These are phyloP conservation scores for Trichoplax adhaerens DNA, from an alignment of 37 sponge, comb jelly and placozoan species.

Conservation along the genomic window DNA sequence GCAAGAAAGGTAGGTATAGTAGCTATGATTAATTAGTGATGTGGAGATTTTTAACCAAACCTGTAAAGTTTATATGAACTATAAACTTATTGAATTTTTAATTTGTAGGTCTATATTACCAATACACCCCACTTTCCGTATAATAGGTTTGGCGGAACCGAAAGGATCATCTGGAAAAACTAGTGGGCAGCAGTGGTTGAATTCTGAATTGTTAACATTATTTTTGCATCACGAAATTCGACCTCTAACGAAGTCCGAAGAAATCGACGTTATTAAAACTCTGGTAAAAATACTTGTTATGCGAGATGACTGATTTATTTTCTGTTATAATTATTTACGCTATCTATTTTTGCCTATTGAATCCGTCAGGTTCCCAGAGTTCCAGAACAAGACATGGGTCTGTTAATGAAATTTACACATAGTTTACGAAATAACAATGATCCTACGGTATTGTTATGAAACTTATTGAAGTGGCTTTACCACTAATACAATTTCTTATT, in stretches of 20 bases:
- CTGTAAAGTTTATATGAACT: background rate
- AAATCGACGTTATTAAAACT: slow-evolving; percentile 17
- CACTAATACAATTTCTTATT: too few relatives aligned
- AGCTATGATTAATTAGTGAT: background rate
- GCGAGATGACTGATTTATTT: too few relatives aligned
- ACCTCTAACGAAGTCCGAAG: slow-evolving; percentile 18
- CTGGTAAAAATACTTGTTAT: slow-evolving; percentile 11
- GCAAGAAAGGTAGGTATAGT: slow-evolving; percentile 20
- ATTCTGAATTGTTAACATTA: slow-evolving; percentile 45
- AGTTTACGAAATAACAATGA: slow-evolving; percentile 15
- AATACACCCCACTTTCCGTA: slow-evolving; percentile 35
- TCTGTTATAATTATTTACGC: too few relatives aligned
- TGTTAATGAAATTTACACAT: slow-evolving; percentile 17
- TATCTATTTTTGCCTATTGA: slow-evolving; percentile 17
- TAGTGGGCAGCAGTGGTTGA: slow-evolving; percentile 17
- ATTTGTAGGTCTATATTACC: slow-evolving; percentile 16
- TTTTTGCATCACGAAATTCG: slow-evolving; percentile 35
- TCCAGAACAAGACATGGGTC: slow-evolving; percentile 12
- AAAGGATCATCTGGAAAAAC: background rate
- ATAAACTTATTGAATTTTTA: background rate
- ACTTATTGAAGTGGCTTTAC: too few relatives aligned
- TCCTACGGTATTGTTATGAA: slow-evolving; percentile 17
- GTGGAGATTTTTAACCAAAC: background rate
- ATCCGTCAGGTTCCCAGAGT: slow-evolving; percentile 25
- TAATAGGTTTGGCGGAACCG: slow-evolving; percentile 36